Conservation (phyloP, 2,113 vertebrate species). For the Ciconia maguari region DNA sequence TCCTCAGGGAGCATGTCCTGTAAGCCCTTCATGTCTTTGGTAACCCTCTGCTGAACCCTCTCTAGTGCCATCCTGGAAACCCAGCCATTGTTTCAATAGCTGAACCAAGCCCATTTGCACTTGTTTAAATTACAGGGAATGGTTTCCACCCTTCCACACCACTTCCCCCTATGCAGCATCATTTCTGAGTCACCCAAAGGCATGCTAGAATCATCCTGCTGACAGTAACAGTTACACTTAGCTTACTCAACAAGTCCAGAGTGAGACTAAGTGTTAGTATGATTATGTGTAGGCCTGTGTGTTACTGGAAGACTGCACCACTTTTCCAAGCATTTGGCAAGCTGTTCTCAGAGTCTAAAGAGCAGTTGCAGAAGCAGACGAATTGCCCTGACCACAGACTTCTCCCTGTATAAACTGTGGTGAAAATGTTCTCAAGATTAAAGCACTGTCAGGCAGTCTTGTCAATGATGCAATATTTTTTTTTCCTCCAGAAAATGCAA, state of each 20-base stretch:
- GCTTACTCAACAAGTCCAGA: conserved; percentile 7
- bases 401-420: not conserved
- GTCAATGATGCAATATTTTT: not conserved
- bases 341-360: not conserved
- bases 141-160: not conserved
- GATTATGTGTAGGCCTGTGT: not conserved
- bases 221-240: not conserved
- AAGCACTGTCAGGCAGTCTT: not conserved
- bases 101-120: not conserved
- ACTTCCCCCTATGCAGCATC: not conserved
- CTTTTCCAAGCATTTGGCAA: not conserved
- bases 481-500: not conserved
- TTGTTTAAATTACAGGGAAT: not conserved
- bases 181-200: not conserved
- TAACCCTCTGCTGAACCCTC: not conserved
- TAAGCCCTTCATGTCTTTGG: not conserved
- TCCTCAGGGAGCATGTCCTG: not conserved
- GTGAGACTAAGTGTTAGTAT: not conserved
- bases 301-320: not conserved
- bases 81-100: not conserved
- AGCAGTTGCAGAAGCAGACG: not conserved
- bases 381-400: not conserved
- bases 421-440: not conserved
- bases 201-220: not conserved
- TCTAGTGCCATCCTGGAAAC: not conserved